A percentile compares a stretch with the other conserved stretches of the same genome.
Conservation (phyloP, 2,888 invertebrate genomes). For the Clepsis dumicolana region DNA sequence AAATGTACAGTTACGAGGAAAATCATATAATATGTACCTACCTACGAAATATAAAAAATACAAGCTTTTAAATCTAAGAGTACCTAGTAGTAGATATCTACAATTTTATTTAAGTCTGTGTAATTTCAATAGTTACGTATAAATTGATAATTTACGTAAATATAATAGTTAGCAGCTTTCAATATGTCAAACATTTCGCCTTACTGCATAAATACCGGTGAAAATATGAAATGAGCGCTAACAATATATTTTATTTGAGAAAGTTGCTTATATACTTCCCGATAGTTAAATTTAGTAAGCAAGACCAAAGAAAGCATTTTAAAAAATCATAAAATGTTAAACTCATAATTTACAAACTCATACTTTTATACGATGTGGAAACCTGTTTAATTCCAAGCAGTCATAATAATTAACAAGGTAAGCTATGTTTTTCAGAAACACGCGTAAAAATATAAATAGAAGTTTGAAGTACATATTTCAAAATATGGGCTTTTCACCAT, state of each 20-base stretch:
- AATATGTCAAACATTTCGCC: neutral
- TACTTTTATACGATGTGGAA: neutral
- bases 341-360: neutral
- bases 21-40: neutral
- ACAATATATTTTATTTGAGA: neutral
- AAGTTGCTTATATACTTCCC: neutral
- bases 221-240: neutral
- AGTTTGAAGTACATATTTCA: neutral
- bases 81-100: no score
- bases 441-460: neutral
- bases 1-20: neutral
- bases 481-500: neutral
- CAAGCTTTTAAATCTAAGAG: conserved; percentile 2
- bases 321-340: neutral
- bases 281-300: neutral
- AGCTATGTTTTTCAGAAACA: neutral
- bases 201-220: neutral
- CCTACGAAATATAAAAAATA: neutral
- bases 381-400: neutral
- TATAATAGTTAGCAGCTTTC: neutral
- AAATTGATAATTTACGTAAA: no score
- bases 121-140: no score
- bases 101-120: no score
- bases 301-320: neutral
- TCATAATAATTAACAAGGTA: neutral